Evolutionary conservation across 1,140 invertebrate species (phyloP).

Genomic region (Cotesia glomerata): DNA sequence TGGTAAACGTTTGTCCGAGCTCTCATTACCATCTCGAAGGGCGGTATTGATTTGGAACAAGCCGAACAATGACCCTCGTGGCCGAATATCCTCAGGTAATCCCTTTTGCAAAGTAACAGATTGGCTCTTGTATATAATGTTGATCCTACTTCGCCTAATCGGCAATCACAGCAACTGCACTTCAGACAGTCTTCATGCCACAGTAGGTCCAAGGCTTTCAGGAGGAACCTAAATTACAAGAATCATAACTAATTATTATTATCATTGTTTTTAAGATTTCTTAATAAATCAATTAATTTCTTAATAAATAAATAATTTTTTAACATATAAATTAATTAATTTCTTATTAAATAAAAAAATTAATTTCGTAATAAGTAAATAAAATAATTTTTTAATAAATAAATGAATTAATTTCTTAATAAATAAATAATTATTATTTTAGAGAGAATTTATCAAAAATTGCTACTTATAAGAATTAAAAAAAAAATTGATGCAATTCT

Average conservation of each 20-base stretch:
- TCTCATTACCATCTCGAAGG: constrained; percentile 99
- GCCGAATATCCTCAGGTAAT: constrained; percentile 94
- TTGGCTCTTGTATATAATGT: constrained; percentile 96
- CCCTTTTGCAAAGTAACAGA: constrained; percentile 95
- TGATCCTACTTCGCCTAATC: constrained; percentile 96
- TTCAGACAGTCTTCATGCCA: constrained; percentile 99
- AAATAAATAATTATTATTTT: too few relatives aligned
- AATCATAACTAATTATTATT: neutral
- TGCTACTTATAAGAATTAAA: too few relatives aligned
- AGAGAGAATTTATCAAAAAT: too few relatives aligned
- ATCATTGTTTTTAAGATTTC: too few relatives aligned
- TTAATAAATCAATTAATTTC: too few relatives aligned
- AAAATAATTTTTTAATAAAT: too few relatives aligned
- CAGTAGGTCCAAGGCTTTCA: constrained; percentile 88
- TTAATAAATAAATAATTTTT: too few relatives aligned
- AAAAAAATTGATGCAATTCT: too few relatives aligned
- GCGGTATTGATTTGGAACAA: constrained; percentile 95
- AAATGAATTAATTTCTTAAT: too few relatives aligned
- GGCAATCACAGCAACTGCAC: constrained; percentile 95
- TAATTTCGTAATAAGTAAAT: too few relatives aligned
- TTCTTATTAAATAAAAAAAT: too few relatives aligned
- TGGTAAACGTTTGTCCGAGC: constrained; percentile 96
- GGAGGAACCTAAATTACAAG: constrained; percentile 66
- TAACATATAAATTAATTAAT: too few relatives aligned
- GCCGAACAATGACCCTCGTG: constrained; percentile 93